Percentiles rank a stretch among this genome's conserved stretches.
Conservation (phyloP, 1,140 invertebrate species). For the Ditylenchus dipsaci region DNA sequence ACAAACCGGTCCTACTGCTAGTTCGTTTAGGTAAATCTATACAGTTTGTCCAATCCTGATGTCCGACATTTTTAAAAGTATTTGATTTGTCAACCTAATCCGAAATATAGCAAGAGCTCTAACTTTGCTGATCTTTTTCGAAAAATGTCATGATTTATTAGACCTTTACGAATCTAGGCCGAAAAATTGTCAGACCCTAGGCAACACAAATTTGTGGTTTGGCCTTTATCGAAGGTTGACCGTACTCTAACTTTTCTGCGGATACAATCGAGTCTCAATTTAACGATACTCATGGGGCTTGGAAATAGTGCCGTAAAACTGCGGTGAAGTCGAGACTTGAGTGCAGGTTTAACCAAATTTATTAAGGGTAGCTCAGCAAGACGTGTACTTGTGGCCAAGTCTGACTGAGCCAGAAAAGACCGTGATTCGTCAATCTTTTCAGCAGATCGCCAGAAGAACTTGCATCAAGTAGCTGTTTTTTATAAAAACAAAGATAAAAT, state of each 20-base stretch:
- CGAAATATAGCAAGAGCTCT: no score
- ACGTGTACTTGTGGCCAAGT: constrained; percentile 22
- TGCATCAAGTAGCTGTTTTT: constrained; percentile 36
- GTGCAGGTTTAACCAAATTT: background rate
- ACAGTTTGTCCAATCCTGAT: background rate
- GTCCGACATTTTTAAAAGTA: background rate
- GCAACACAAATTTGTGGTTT: no score
- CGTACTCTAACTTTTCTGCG: no score
- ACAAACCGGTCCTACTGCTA: background rate
- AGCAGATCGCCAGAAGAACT: constrained; percentile 46
- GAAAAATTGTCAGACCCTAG: no score
- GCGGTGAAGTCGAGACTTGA: background rate
- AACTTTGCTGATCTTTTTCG: background rate
- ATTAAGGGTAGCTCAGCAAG: background rate
- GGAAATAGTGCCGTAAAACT: background rate
- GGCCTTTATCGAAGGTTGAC: no score
- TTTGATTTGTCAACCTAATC: no score
- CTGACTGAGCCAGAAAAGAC: constrained; percentile 42
- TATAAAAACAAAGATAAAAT: background rate
- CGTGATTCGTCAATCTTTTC: constrained; percentile 47
- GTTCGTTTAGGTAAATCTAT: background rate
- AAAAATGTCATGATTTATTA: no score
- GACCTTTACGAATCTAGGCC: no score
- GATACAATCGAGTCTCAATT: no score
- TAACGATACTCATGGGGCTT: background rate